phyloP scores from a whole-genome alignment of 2,797 vertebrate species.

The Chiroxiphia lanceolata region DNA sequence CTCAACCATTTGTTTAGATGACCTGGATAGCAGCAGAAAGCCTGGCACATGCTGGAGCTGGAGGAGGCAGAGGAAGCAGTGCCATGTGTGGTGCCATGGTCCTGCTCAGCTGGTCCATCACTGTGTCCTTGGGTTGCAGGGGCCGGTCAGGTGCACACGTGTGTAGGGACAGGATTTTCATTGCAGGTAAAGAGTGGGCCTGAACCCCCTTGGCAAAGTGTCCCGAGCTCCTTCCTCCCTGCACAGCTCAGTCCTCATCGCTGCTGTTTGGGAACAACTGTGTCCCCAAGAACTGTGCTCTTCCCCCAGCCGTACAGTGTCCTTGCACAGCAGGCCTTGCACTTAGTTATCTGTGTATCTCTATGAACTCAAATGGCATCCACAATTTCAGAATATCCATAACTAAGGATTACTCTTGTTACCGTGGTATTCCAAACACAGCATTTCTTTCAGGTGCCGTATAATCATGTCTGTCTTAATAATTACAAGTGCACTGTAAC shows the following conservation, averaged over 20 bases:
- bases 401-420: constrained; percentile 23
- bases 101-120: background rate
- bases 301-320: accelerated
- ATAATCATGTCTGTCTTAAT: constrained; percentile 36
- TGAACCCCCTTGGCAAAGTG: background rate
- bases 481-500: background rate
- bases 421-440: constrained; percentile 4
- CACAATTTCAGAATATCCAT: background rate
- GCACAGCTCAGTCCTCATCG: accelerated
- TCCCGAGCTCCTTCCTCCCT: background rate
- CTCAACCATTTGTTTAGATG: background rate
- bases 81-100: accelerated
- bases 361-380: background rate
- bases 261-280: background rate
- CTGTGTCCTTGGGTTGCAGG: background rate
- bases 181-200: background rate
- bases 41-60: accelerated
- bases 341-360: background rate
- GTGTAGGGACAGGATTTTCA: background rate
- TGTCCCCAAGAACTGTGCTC: background rate
- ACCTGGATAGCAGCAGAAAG: background rate
- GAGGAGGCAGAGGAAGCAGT: background rate
- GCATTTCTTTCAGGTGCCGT: constrained; percentile 22
- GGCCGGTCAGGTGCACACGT: background rate
- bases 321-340: background rate